Conservation (phyloP, 2,888 invertebrate species). For the Corythucha ciliata region DNA sequence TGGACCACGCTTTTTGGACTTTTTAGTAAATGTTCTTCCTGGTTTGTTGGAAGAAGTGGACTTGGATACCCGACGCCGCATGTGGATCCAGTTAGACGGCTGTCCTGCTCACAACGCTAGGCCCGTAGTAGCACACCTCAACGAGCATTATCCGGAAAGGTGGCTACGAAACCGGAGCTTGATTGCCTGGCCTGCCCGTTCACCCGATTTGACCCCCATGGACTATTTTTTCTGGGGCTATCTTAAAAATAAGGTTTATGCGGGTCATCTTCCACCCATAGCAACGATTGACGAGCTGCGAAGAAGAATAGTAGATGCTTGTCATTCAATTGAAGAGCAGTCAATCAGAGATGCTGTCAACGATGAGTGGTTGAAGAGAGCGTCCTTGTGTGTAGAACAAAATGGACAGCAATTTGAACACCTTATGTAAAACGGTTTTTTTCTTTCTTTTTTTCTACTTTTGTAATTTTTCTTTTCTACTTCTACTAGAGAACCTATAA, state of each 20-base stretch:
- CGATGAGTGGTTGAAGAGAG: too few species aligned
- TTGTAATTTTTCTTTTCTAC: too few species aligned
- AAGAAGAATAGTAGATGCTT: too few species aligned
- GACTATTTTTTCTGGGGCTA: background rate
- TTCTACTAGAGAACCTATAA: too few species aligned
- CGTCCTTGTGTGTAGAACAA: too few species aligned
- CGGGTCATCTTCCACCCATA: too few species aligned
- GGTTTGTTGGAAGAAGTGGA: background rate
- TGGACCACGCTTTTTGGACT: background rate
- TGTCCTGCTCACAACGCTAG: background rate
- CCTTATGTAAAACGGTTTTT: too few species aligned
- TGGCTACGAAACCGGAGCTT: background rate
- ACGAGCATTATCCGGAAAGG: background rate
- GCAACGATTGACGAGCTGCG: too few species aligned
- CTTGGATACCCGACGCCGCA: background rate
- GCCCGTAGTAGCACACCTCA: background rate
- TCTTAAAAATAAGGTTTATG: conserved; percentile 1
- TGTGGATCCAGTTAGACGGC: conserved; percentile 1
- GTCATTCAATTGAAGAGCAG: too few species aligned
- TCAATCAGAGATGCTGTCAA: too few species aligned
- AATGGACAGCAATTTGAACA: too few species aligned
- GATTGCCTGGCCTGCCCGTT: background rate
- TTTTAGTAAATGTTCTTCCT: background rate
- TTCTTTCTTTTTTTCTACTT: too few species aligned
- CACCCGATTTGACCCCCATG: background rate